Base-by-base conservation (phyloP, 1,140 invertebrate species). In the Ptiloglossa arizonensis region DNA sequence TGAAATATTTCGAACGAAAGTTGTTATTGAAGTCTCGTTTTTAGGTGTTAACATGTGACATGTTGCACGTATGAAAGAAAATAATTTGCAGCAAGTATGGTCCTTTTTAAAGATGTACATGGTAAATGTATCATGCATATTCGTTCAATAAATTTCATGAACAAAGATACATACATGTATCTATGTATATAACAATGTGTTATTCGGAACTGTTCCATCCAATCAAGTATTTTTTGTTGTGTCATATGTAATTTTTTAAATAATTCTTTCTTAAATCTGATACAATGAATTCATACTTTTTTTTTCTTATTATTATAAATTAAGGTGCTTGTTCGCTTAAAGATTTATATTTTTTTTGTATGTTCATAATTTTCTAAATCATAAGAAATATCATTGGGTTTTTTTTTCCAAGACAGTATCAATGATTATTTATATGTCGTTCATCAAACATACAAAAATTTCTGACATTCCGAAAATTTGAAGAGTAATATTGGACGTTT, bases 81-180 rank as follows among this genome's bases (percentile, higher is more conserved):
- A 41, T 76, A n/a, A 76, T 76, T 76, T 69, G 13, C 73, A 76
- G 54, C 54, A 41, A 69, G 59, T 56, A 67, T 15, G 35, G 29
- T 69, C 27, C 54, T 69, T 76, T 76, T 32, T 46, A n/a, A 76
- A 76, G 52, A 60, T 76, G 64, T 76, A 76, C 66, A 76, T 69
- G 73, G 54, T 76, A 76, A 76, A 76, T 76, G 73, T 76, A 76
- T 74, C 62, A 76, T 69, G 52, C 73, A 48, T 76, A 76, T 76
- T 76, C 66, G 54, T 76, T 76, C 73, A 76, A 76, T 76, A 76
- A 76, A 76, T 76, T 76, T 76, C 66, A 76, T 76, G 64, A 76
- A 56, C 24, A 76, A 76, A 76, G 50, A 69, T 38, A 27, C 68
- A 44, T 57, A 59, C 57, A 38, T 66, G 63, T 46, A 50, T 46